Evolutionary conservation across 2,888 invertebrate genomes (phyloP), one percentile per base, ranked within the genome.

Genomic region (Mesoligia furuncula): DNA sequence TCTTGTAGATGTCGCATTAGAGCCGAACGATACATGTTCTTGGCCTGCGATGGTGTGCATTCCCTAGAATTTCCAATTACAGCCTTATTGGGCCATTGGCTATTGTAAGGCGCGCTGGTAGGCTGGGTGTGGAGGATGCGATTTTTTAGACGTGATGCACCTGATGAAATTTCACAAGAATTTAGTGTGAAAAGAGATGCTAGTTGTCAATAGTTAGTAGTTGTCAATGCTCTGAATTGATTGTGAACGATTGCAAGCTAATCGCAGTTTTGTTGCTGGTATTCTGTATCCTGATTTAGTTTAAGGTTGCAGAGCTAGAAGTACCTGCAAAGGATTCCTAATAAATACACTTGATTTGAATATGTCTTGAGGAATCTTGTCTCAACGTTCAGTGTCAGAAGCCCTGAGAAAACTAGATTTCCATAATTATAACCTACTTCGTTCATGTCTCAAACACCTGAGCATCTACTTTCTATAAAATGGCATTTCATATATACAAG

Each of bases 1-100:
- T 78, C 89, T 75, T 91, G 92, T 91, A 89, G 86, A 89, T 90
- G 93, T 93, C 93, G 91, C 91, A 91, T 91, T 91, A 91, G 89
- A 87, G 75, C 83, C 77, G 73, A 84, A 77, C 87, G 77, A 85
- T 90, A 87, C 90, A 87, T 87, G 92, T 89, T 84, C 82, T 79
- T 81, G 73, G 79, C 77, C 87, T 85, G 85, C 90, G 90, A 92
- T 91, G 91, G 92, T 83, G 88, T 85, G 91, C 91, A 90, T 92
- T 92, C 91, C 88, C 91, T 88, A 89, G 93, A 90, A 93, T 92
- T 92, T 91, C 94, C 95, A 95, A 95, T 95, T 95, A 95, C 94
- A 81, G 83, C 95, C 95, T 91, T 95, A 95, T 95, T 92, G 89
- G 95, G 93, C 82, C 77, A 81, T 74, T 65, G 84, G 91, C 92